A percentile compares a stretch with the other conserved stretches of the same genome.
phyloP scores from a whole-genome alignment of 2,888 invertebrate genomes.

The Maniola hyperantus region DNA sequence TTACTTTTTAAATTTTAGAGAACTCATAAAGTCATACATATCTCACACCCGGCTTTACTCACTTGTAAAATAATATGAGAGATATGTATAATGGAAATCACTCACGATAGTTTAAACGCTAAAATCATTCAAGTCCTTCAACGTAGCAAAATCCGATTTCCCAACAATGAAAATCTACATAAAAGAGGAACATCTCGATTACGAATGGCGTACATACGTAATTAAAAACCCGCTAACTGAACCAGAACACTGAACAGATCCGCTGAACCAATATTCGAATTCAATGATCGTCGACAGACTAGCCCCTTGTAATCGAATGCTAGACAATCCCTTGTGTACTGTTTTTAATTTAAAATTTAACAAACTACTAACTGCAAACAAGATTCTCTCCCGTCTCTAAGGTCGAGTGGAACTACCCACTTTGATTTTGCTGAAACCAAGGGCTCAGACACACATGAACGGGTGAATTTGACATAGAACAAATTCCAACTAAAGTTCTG shows the following conservation, averaged over 20 bases:
- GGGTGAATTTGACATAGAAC: too few relatives aligned
- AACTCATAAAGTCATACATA: too few relatives aligned
- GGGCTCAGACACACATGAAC: too few relatives aligned
- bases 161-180: background rate
- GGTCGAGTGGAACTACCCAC: background rate
- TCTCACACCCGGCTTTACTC: too few relatives aligned
- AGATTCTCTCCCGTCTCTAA: background rate
- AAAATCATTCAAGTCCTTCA: background rate
- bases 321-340: slow-evolving; percentile 56
- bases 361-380: slow-evolving; percentile 58
- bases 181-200: background rate
- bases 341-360: slow-evolving; percentile 74
- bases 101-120: too few relatives aligned
- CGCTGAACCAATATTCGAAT: slow-evolving; percentile 33
- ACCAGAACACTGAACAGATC: slow-evolving; percentile 6
- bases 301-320: slow-evolving; percentile 42
- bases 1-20: too few relatives aligned
- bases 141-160: background rate
- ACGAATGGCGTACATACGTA: slow-evolving; percentile 4
- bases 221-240: slow-evolving; percentile 19
- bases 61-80: too few relatives aligned
- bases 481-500: too few relatives aligned
- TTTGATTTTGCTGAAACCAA: too few relatives aligned
- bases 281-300: slow-evolving; percentile 35
- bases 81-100: too few relatives aligned